These are phyloP conservation scores for Neotoma lepida DNA, from an alignment of 2,113 vertebrate genomes.

Conservation along the genomic window DNA sequence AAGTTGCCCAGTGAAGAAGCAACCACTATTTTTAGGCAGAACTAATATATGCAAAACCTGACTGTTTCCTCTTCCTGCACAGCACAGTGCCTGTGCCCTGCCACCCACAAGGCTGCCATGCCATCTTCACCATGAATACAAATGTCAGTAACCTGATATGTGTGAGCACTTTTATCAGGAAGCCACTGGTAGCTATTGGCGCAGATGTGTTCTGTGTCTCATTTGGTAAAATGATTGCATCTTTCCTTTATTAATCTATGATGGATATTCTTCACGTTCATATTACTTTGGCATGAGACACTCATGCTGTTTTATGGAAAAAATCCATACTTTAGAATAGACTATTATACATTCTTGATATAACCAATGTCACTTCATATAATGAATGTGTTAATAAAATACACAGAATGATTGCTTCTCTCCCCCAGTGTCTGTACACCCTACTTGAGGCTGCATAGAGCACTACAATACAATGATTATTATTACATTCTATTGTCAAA, in stretches of 20 bases:
- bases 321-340: conserved; percentile 58
- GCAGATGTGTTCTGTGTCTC: conserved; percentile 68
- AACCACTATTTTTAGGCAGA: not conserved
- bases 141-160: not conserved
- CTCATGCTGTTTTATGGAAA: conserved; percentile 72
- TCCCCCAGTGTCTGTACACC: conserved; percentile 49
- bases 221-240: conserved; percentile 74
- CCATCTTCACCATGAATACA: not conserved
- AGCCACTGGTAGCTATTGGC: conserved; percentile 58
- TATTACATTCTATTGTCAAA: conserved; percentile 68
- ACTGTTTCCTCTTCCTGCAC: not conserved
- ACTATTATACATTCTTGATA: conserved; percentile 71
- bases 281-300: conserved; percentile 73
- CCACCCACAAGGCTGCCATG: not conserved
- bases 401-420: conserved; percentile 54
- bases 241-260: conserved; percentile 70
- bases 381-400: conserved; percentile 81
- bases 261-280: conserved; percentile 72
- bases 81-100: not conserved
- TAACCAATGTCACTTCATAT: conserved; percentile 70
- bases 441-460: conserved; percentile 43
- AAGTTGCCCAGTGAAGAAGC: not conserved
- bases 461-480: conserved; percentile 67
- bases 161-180: conserved; percentile 53
- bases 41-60: not conserved